Evolutionary conservation across 2,113 vertebrate genomes (phyloP), one percentile per base, ranked within the genome.

Genomic region (Alces alces): DNA sequence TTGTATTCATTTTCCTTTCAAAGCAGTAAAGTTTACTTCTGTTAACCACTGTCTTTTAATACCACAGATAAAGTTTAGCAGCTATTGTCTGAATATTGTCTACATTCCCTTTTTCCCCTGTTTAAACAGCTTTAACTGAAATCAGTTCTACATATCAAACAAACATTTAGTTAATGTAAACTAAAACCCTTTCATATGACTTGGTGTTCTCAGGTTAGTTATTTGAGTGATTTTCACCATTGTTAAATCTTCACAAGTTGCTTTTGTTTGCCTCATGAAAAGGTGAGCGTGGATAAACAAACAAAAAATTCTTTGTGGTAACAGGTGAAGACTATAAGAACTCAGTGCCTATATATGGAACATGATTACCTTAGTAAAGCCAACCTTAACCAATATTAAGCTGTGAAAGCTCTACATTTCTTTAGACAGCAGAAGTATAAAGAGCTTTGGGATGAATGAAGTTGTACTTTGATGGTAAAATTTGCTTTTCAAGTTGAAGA

Each of bases 301-400:
- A 94, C 85, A 97, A 96, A 97, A 90, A 96, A 85, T 98, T 97
- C 95, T 98, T 98, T 98, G 97, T 98, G 97, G 96, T 97, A 96
- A 66, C 96, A 98, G 98, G 97, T 97, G 95, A 97, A 86, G 95
- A 97, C 97, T 96, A 96, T 98, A 98, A 96, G 39, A 96, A 95
- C 97, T 96, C 93, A 95, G 93, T 97, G 93, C 91, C 70, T 97
- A 14, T 0, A n/a, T 98, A 52, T 96, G 98, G 96, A 98, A 97
- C 25, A 1, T 27, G 93, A 95, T 94, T 96, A 94, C 97, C 80
- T 79, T 95, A 96, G 95, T 86, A 96, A 98, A 98, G 95, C 85
- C 97, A 82, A 23, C 30, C 79, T 54, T 5, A 47, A 60, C 54
- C 60, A 86, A 58, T 91, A 43, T 92, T 96, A 23, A 95, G 85